Evolutionary conservation across 2,113 vertebrate species (phyloP), one percentile per base, ranked within the genome.

Genomic region (Nycticorax nycticorax): DNA sequence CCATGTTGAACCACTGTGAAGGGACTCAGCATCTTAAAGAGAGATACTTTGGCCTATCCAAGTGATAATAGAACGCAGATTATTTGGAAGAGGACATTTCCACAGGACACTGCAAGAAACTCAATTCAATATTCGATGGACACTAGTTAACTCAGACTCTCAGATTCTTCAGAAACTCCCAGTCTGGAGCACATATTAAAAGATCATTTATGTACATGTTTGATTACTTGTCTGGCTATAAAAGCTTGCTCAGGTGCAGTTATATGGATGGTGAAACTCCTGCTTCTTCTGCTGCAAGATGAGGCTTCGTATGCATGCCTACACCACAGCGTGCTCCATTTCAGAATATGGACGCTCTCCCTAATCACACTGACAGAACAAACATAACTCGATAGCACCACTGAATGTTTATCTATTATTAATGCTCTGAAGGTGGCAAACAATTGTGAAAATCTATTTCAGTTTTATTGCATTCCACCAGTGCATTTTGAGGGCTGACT

Each of bases 241-340:
- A 52, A 53, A 39, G 8, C 55, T 62, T 11, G 20, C 3, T 85
- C 62, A 33, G 13, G 9, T 1, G 1, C 23, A 71, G 47, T 28
- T 8, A 80, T 35, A 32, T 1, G 2, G 45, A 23, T 4, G 30
- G 8, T 27, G 20, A 17, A 88, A 53, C 4, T 52, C 14, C 30
- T n/a, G 43, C 47, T 81, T 33, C 39, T 50, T 8, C 43, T 43
- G 32, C 62, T 67, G 64, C 28, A 64, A 14, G 53, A 15, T 1
- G 30, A 83, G 63, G 27, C 4, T 47, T 9, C 1, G 5, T 8
- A 11, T 2, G 0, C 16, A 5, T 26, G 15, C 24, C 45, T 6
- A 2, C 15, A 2, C 59, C 37, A 5, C 37, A 55, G 72, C 14
- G 3, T 0, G 21, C 52, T 59, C 41, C 43, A 11, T 14, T 48